These are phyloP conservation scores for Cichladusa arquata DNA, from an alignment of 2,113 vertebrate genomes.

Conservation along the genomic window DNA sequence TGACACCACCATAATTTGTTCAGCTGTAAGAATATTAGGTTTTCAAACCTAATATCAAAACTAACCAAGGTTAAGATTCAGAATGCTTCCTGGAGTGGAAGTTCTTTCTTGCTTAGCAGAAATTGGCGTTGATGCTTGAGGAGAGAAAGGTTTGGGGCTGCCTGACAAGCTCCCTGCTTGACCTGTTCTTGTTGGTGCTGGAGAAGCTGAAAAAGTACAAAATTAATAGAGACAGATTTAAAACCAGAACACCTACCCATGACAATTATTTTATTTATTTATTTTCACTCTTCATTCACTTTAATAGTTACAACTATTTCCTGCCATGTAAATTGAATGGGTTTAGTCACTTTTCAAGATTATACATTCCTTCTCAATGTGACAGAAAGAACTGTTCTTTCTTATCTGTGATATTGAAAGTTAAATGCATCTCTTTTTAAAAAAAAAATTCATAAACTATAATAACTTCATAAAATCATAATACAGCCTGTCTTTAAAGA, in stretches of 20 bases:
- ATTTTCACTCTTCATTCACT: not conserved
- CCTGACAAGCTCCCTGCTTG: slow-evolving; percentile 83
- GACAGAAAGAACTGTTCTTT: not conserved
- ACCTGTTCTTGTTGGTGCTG: slow-evolving; percentile 85
- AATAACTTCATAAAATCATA: not conserved
- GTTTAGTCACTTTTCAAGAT: not conserved
- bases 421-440: not conserved
- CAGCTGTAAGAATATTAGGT: not conserved
- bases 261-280: not conserved
- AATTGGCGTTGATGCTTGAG: slow-evolving; percentile 80
- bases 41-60: slow-evolving; percentile 2
- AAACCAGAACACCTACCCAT: not conserved
- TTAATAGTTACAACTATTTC: not conserved
- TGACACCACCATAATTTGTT: not conserved
- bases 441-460: not conserved
- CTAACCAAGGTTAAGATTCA: slow-evolving; percentile 97
- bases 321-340: not conserved
- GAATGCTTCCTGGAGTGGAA: slow-evolving; percentile 88
- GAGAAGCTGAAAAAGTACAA: slow-evolving; percentile 82
- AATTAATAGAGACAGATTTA: slow-evolving; percentile 28
- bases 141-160: slow-evolving; percentile 90
- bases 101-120: slow-evolving; percentile 86
- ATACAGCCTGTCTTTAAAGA: not conserved
- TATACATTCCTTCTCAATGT: not conserved
- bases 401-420: not conserved